These are phyloP conservation scores for Nephrotoma guestfalica DNA, from an alignment of 2,888 invertebrate genomes.

Conservation along the genomic window DNA sequence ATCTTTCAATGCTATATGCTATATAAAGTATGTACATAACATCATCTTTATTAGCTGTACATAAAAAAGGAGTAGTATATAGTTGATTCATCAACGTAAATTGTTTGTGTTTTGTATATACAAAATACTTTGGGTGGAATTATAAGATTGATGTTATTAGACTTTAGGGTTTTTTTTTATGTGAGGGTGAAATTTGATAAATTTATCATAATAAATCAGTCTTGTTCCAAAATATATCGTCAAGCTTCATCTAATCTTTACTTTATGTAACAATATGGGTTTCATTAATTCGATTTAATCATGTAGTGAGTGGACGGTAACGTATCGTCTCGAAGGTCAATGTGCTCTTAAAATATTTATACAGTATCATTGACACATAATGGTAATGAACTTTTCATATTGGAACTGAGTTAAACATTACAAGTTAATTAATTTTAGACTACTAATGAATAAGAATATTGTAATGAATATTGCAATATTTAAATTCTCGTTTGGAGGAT, in stretches of 20 bases:
- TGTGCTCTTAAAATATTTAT: not conserved
- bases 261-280: not conserved
- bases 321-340: not conserved
- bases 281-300: not conserved
- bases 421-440: no score
- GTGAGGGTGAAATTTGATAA: not conserved
- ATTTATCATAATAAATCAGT: not conserved
- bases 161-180: not conserved
- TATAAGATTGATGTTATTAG: not conserved
- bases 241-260: not conserved
- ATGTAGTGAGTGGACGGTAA: not conserved
- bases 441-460: no score
- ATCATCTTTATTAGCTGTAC: not conserved
- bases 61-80: not conserved
- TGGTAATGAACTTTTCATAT: not conserved
- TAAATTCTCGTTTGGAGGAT: no score
- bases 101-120: no score
- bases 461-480: no score
- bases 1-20: not conserved
- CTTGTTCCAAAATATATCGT: not conserved
- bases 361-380: not conserved
- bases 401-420: no score
- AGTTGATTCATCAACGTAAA: not conserved
- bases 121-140: not conserved
- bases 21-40: not conserved